phyloP scores from a whole-genome alignment of 2,888 invertebrate genomes.

The Pyrocoelia pectoralis region DNA sequence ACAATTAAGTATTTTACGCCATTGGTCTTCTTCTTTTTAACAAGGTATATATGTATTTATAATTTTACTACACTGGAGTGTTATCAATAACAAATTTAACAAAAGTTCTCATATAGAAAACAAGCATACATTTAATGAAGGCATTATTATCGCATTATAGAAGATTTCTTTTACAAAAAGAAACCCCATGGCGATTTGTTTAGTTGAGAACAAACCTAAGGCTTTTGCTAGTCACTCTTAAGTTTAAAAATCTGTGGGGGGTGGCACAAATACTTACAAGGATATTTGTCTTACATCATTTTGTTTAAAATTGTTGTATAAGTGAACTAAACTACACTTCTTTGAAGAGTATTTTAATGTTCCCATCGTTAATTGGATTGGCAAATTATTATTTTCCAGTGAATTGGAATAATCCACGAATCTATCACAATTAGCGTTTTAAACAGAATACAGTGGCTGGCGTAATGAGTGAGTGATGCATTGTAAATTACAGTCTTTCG shows the following conservation, averaged over 20 bases:
- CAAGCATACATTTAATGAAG: slow-evolving; percentile 44
- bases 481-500: too few species aligned
- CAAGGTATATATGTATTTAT: not conserved
- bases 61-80: not conserved
- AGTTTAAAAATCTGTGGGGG: slow-evolving; percentile 57
- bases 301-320: too few species aligned
- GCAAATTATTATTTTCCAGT: too few species aligned
- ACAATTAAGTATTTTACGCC: slow-evolving; percentile 9
- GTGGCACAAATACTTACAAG: slow-evolving; percentile 54
- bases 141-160: slow-evolving; percentile 50
- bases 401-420: too few species aligned
- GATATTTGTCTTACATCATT: not conserved
- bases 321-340: too few species aligned
- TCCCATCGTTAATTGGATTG: too few species aligned
- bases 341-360: too few species aligned
- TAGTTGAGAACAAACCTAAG: slow-evolving; percentile 56
- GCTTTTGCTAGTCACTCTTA: slow-evolving; percentile 57
- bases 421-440: too few species aligned
- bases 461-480: too few species aligned
- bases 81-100: slow-evolving; percentile 6
- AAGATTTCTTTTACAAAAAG: slow-evolving; percentile 48
- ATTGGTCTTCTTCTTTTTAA: not conserved
- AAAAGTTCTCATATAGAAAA: not conserved
- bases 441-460: too few species aligned
- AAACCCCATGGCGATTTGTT: slow-evolving; percentile 54